Base-by-base conservation (phyloP, 2,888 invertebrate species). In the Melipona bicolor region DNA sequence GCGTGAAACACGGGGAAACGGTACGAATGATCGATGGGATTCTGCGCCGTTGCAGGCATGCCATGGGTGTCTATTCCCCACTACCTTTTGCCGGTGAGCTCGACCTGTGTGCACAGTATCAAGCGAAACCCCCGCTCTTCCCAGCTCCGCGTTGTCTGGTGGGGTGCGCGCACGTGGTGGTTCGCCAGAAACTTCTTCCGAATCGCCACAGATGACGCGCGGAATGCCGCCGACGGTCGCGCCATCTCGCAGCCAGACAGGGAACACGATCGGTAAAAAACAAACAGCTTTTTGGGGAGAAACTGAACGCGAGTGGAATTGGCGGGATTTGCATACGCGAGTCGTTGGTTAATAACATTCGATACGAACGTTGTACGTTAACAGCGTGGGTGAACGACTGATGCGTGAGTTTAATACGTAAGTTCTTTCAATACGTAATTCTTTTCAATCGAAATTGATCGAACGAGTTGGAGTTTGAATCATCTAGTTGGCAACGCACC, bases 21-120 rank as follows among this genome's bases (percentile, higher is more conserved):
- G 90, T 89, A 89, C 87, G 92, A 93, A 94, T 94, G 94, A 94
- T 94, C 94, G 94, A 94, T 94, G 94, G 92, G 94, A 94, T 94
- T 94, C 94, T 94, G 94, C 94, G 94, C 94, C 90, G 92, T 94
- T 88, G 91, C 90, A 86, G 91, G 92, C 93, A 92, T 90, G 88
- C 95, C 94, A 94, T 87, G 95, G 95, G 93, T 95, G 95, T 92
- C 90, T 80, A 67, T 75, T 68, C 92, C 91, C 91, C 92, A 92
- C 92, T 77, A 75, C 73, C 68, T 77, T 78, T 84, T 75, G 69
- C 80, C 54, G 52, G 81, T 56, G 75, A 85, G 77, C 73, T 83
- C 81, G 79, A 83, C 86, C 24, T 1, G 24, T 0, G 78, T 79
- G 72, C 87, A 86, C 87, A 82, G 84, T 67, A 73, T 64, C 71